Conservation (phyloP, 2,797 vertebrate species). For the Poecilia gillii region DNA sequence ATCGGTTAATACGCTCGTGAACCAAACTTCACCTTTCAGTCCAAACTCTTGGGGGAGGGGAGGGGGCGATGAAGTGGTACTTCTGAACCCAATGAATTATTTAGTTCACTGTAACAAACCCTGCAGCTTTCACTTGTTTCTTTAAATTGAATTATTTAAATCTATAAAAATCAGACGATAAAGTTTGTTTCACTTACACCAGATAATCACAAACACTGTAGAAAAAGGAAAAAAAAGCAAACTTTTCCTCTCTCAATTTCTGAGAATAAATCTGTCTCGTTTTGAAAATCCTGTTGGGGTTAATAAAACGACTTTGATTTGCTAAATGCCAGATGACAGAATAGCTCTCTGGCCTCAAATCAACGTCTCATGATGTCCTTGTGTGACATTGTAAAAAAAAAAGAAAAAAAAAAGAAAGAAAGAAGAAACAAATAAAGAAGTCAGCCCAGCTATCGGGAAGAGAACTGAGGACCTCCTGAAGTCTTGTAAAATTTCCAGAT, state of each 20-base stretch:
- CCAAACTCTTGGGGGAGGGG: neutral
- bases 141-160: neutral
- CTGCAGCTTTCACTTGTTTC: neutral
- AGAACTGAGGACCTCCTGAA: neutral
- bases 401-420: fast-evolving
- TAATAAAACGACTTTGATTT: neutral
- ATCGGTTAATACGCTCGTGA: neutral
- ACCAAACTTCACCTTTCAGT: neutral
- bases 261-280: neutral
- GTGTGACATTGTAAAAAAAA: neutral
- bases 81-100: neutral
- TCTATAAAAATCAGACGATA: neutral
- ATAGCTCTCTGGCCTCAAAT: neutral
- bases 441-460: neutral
- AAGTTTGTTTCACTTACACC: neutral
- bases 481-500: neutral
- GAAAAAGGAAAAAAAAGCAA: neutral
- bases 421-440: neutral
- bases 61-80: neutral
- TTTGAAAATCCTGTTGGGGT: neutral
- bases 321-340: neutral
- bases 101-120: neutral
- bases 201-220: neutral
- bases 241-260: neutral
- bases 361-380: neutral